phyloP scores from a whole-genome alignment of 2,888 invertebrate genomes.

The Drosophila multiciliata region DNA sequence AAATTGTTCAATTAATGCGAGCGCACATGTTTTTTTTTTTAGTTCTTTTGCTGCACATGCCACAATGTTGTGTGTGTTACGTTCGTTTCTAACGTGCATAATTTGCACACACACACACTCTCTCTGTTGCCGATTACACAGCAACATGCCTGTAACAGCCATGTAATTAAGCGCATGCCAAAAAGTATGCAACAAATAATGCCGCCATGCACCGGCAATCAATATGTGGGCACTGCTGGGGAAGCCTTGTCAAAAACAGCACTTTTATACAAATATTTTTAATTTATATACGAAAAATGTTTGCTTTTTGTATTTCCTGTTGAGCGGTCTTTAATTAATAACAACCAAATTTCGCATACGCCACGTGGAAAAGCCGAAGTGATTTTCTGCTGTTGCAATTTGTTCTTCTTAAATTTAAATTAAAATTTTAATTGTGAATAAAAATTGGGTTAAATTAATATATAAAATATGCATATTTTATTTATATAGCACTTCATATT shows the following conservation, averaged over 20 bases:
- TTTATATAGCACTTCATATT: not conserved
- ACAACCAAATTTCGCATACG: conserved; percentile 43
- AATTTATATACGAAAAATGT: conserved; percentile 8
- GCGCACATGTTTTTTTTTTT: conserved; percentile 51
- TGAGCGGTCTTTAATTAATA: conserved; percentile 32
- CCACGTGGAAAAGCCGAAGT: conserved; percentile 10
- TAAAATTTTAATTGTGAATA: not conserved
- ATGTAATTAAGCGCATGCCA: conserved; percentile 77
- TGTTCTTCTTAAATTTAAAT: not conserved
- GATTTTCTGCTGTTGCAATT: not conserved
- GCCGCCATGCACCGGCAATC: conserved; percentile 54
- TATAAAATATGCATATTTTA: not conserved
- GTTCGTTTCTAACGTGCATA: conserved; percentile 62
- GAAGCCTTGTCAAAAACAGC: conserved; percentile 66
- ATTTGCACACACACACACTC: conserved; percentile 35
- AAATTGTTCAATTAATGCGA: conserved; percentile 76
- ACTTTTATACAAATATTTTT: conserved; percentile 33
- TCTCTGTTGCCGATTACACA: not conserved
- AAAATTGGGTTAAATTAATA: not conserved
- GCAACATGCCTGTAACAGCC: conserved; percentile 48
- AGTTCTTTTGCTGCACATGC: conserved; percentile 11
- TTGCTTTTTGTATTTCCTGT: not conserved
- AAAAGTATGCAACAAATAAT: conserved; percentile 75
- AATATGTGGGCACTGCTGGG: conserved; percentile 59
- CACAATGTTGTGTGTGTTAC: conserved; percentile 47